Conservation (phyloP, 2,113 vertebrate genomes). For the Pithys albifrons region DNA sequence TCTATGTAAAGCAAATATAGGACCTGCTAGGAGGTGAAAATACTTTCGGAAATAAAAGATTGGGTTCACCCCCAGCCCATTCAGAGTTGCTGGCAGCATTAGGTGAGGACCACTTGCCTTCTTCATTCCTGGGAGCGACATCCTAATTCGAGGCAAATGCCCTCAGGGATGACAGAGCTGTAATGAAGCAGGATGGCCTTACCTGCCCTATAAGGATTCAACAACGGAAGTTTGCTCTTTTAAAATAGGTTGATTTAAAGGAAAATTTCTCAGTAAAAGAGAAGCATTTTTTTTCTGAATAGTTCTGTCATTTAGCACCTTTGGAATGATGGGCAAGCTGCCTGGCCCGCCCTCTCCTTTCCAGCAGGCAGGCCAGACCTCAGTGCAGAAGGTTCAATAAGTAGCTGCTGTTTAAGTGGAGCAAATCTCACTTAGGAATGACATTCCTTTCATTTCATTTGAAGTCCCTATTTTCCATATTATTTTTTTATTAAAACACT, state of each 20-base stretch:
- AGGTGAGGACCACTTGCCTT: background rate
- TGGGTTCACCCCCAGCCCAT: background rate
- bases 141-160: background rate
- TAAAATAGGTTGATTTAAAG: background rate
- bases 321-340: background rate
- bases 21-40: background rate
- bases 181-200: accelerated
- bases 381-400: background rate
- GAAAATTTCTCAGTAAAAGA: background rate
- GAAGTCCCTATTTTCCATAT: background rate
- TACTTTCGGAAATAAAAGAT: background rate
- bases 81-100: background rate
- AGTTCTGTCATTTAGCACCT: background rate
- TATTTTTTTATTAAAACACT: background rate
- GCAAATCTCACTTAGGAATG: background rate
- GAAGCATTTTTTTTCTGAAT: background rate
- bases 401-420: background rate
- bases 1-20: background rate
- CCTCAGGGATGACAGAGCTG: background rate
- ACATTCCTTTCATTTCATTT: background rate
- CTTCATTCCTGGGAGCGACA: background rate
- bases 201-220: background rate
- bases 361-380: background rate
- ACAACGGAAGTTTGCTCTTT: background rate
- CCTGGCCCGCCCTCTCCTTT: background rate